Conservation (phyloP, 1,140 invertebrate genomes). For the Nixonia krombeini region DNA sequence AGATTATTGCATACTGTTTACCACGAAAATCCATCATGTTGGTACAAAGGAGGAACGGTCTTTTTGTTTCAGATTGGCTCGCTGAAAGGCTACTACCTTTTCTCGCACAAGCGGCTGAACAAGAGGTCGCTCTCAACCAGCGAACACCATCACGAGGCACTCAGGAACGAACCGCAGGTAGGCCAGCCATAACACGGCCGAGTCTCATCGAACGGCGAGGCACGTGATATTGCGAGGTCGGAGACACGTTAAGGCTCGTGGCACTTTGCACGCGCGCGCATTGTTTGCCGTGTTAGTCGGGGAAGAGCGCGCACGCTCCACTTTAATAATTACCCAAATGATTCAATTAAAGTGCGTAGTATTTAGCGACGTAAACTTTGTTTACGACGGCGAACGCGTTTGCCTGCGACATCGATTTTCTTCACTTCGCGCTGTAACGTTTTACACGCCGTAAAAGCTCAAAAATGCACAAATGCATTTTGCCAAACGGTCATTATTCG, state of each 20-base stretch:
- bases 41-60: conserved; percentile 15
- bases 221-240: conserved; percentile 27
- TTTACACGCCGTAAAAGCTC: too few relatives aligned
- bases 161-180: conserved; percentile 84
- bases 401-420: too few relatives aligned
- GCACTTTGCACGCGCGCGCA: conserved; percentile 11
- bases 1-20: too few relatives aligned
- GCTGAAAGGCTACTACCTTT: conserved; percentile 85
- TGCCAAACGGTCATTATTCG: too few relatives aligned
- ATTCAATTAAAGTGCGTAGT: conserved; percentile 7
- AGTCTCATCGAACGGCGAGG: conserved; percentile 35
- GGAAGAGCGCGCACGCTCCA: too few relatives aligned
- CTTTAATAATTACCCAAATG: conserved; percentile 14
- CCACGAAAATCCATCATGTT: background rate
- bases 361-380: too few relatives aligned
- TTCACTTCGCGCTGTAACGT: too few relatives aligned
- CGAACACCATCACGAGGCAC: conserved; percentile 80
- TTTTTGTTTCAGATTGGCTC: conserved; percentile 83
- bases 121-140: conserved; percentile 85
- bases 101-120: conserved; percentile 83
- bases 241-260: conserved; percentile 33
- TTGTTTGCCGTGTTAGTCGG: conserved; percentile 20
- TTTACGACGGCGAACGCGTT: too few relatives aligned
- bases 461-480: too few relatives aligned
- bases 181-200: conserved; percentile 56